Evolutionary conservation across 1,140 invertebrate genomes (phyloP).

Genomic region (Lethrus apterus): DNA sequence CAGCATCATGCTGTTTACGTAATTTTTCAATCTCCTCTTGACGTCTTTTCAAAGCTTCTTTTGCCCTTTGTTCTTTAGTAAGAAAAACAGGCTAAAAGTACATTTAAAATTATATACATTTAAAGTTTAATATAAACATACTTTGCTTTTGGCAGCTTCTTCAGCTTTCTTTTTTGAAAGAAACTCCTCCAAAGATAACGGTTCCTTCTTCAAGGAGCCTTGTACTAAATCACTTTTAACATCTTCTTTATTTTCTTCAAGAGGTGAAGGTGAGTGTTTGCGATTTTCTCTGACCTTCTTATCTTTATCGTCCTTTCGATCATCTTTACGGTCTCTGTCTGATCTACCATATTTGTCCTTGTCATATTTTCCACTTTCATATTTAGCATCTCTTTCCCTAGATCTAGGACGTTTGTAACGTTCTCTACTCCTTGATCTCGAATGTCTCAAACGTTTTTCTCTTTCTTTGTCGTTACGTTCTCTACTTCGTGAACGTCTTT

Average conservation of each 20-base stretch:
- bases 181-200: conserved; percentile 92
- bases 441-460: conserved; percentile 32
- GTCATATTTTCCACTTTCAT: conserved; percentile 39
- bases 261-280: conserved; percentile 25
- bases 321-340: conserved; percentile 33
- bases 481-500: conserved; percentile 45
- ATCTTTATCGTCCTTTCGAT: conserved; percentile 40
- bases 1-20: conserved; percentile 60
- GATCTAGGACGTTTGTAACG: conserved; percentile 35
- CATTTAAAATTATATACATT: background rate
- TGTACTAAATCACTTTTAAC: conserved; percentile 37
- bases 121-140: conserved; percentile 27
- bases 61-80: conserved; percentile 89
- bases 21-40: conserved; percentile 77
- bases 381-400: conserved; percentile 37
- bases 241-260: conserved; percentile 39
- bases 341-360: conserved; percentile 41
- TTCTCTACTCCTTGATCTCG: conserved; percentile 36
- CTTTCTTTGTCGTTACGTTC: conserved; percentile 42
- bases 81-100: conserved; percentile 81
- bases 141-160: conserved; percentile 83
- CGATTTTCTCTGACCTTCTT: conserved; percentile 43
- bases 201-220: conserved; percentile 65
- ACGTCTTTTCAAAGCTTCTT: conserved; percentile 78
- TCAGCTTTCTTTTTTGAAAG: conserved; percentile 94